Conservation (phyloP, 2,888 invertebrate species). For the Synergus itoensis region DNA sequence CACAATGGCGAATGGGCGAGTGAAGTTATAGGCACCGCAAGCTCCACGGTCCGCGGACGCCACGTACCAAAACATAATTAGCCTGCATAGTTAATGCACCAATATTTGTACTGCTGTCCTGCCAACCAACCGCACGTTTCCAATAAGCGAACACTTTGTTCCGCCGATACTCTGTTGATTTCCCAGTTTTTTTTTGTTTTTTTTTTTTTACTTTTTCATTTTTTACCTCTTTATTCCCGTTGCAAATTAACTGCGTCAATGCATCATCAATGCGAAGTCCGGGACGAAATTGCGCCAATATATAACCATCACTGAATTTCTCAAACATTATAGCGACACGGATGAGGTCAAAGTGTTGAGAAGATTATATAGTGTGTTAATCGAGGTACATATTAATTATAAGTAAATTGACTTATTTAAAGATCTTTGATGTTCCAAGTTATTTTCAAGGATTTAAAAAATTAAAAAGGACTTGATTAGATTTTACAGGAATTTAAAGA, state of each 20-base stretch:
- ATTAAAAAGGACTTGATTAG: too few species aligned
- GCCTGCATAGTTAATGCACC: constrained; percentile 77
- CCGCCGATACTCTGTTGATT: constrained; percentile 64
- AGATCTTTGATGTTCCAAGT: neutral
- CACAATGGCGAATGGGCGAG: constrained; percentile 75
- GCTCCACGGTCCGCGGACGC: constrained; percentile 63
- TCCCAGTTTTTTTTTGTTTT: constrained; percentile 26
- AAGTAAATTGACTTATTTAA: neutral
- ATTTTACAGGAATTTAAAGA: too few species aligned
- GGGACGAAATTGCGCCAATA: constrained; percentile 23
- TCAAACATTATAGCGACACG: constrained; percentile 1
- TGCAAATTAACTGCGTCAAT: constrained; percentile 35
- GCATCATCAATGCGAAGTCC: constrained; percentile 17
- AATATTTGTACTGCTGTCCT: constrained; percentile 77
- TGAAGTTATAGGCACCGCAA: constrained; percentile 66
- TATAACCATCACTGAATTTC: constrained; percentile 25
- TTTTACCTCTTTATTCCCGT: neutral
- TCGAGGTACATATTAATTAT: too few species aligned
- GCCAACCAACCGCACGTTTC: constrained; percentile 63
- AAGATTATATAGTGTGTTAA: constrained; percentile 41
- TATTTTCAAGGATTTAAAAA: too few species aligned
- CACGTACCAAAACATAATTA: constrained; percentile 77
- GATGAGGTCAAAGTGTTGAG: neutral
- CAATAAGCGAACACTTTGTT: constrained; percentile 69
- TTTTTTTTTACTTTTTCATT: neutral